Percentiles rank a stretch among this genome's conserved stretches.
These are phyloP conservation scores for Eupleurogrammus muticus DNA, from an alignment of 2,797 vertebrate species.

Conservation along the genomic window DNA sequence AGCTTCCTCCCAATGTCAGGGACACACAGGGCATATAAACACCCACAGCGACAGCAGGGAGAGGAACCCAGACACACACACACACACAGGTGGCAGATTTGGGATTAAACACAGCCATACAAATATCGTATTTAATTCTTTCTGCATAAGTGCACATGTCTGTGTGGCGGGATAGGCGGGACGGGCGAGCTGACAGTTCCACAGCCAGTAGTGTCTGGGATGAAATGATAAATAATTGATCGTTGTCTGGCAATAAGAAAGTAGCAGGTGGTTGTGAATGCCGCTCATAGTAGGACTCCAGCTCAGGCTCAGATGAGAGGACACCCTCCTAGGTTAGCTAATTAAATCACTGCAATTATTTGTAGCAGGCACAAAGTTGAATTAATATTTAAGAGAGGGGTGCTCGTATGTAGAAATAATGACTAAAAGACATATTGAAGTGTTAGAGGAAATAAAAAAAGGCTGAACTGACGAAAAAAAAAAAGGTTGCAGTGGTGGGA, in stretches of 20 bases:
- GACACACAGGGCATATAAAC: slow-evolving; percentile 45
- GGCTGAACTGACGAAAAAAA: slow-evolving; percentile 3
- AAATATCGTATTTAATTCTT: slow-evolving; percentile 37
- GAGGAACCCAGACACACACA: slow-evolving; percentile 29
- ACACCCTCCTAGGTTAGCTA: slow-evolving; percentile 51
- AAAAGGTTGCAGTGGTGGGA: slow-evolving; percentile 7
- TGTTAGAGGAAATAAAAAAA: neutral
- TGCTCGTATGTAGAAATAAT: neutral
- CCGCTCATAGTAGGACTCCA: slow-evolving; percentile 20
- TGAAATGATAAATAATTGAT: slow-evolving; percentile 73
- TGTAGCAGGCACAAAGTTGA: slow-evolving; percentile 54
- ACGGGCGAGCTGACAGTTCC: slow-evolving; percentile 35
- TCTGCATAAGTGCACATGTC: slow-evolving; percentile 14
- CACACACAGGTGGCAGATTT: slow-evolving; percentile 45
- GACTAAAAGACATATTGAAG: neutral
- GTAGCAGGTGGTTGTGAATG: slow-evolving; percentile 44
- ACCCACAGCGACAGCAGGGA: slow-evolving; percentile 46
- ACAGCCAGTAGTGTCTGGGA: slow-evolving; percentile 52
- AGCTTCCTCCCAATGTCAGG: slow-evolving; percentile 62
- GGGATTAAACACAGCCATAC: slow-evolving; percentile 44
- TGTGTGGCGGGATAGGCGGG: slow-evolving; percentile 33
- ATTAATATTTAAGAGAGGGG: slow-evolving; percentile 51
- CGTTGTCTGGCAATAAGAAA: slow-evolving; percentile 52
- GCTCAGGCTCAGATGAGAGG: slow-evolving; percentile 33
- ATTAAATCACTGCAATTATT: slow-evolving; percentile 72